phyloP scores from a whole-genome alignment of 53 echinoderm and acorn worm species.

The Temnopleurus reevesii region DNA sequence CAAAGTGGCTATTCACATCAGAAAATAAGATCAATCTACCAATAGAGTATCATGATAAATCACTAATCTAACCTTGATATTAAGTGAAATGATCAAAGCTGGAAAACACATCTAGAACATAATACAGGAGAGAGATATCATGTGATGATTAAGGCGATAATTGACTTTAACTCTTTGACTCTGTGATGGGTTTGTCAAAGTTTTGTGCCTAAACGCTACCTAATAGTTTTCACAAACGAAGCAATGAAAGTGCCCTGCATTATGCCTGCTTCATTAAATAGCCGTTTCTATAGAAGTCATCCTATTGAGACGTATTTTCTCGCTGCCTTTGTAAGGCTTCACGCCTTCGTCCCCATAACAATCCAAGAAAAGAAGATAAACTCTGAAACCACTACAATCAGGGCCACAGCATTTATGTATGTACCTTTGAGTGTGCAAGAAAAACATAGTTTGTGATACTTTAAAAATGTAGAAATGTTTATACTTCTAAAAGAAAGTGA shows the following conservation, averaged over 20 bases:
- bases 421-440: neutral
- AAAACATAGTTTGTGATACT: neutral
- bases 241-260: neutral
- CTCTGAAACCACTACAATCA: neutral
- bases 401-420: neutral
- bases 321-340: neutral
- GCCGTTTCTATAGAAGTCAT: neutral
- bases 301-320: neutral
- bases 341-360: neutral
- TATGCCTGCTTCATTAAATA: slow-evolving; percentile 3
- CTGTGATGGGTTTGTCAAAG: slow-evolving; percentile 23
- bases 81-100: too few species aligned
- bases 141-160: slow-evolving; percentile 1
- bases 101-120: too few species aligned
- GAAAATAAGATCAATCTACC: too few species aligned
- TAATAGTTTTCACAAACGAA: neutral
- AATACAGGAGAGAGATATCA: too few species aligned
- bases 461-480: neutral
- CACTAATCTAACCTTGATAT: too few species aligned
- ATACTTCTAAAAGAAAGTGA: neutral
- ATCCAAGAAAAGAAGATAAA: neutral
- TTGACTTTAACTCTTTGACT: neutral
- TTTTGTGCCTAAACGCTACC: neutral
- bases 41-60: too few species aligned
- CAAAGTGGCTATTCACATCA: too few species aligned